Percentiles rank a stretch among this genome's conserved stretches.
These are phyloP conservation scores for Pandemis corylana DNA, from an alignment of 2,888 invertebrate species.

Conservation along the genomic window DNA sequence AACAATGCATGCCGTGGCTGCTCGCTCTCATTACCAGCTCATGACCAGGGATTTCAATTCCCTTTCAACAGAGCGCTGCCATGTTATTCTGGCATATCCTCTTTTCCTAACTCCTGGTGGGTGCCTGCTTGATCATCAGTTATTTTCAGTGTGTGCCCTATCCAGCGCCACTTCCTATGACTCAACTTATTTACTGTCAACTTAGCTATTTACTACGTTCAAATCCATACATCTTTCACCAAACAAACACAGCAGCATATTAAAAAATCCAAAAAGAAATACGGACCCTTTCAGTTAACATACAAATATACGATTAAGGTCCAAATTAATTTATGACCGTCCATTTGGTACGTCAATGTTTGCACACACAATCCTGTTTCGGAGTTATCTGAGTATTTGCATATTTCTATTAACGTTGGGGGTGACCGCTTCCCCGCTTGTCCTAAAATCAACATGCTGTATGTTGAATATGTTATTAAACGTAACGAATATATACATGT, in stretches of 20 bases:
- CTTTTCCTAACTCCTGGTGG: no score
- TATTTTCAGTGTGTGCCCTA: no score
- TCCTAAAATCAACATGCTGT: slow-evolving; percentile 62
- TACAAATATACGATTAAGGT: slow-evolving; percentile 28
- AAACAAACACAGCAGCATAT: slow-evolving; percentile 8
- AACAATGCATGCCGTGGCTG: no score
- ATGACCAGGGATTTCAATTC: no score
- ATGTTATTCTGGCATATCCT: no score
- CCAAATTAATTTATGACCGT: slow-evolving; percentile 41
- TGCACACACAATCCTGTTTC: slow-evolving; percentile 73
- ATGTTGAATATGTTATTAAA: slow-evolving; percentile 26
- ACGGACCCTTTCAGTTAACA: slow-evolving; percentile 30
- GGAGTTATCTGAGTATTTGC: slow-evolving; percentile 73
- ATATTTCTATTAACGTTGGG: slow-evolving; percentile 74
- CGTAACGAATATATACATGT: not conserved
- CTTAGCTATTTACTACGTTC: not conserved
- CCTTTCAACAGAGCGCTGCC: no score
- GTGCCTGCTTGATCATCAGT: no score
- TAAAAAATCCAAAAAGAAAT: slow-evolving; percentile 29
- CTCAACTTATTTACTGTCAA: not conserved
- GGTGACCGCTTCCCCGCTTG: slow-evolving; percentile 58
- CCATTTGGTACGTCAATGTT: slow-evolving; percentile 65
- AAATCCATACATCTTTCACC: not conserved
- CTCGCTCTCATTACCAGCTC: no score
- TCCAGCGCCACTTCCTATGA: no score